Evolutionary conservation across 2,797 vertebrate genomes (phyloP).

Genomic region (Gymnothorax javanicus): DNA sequence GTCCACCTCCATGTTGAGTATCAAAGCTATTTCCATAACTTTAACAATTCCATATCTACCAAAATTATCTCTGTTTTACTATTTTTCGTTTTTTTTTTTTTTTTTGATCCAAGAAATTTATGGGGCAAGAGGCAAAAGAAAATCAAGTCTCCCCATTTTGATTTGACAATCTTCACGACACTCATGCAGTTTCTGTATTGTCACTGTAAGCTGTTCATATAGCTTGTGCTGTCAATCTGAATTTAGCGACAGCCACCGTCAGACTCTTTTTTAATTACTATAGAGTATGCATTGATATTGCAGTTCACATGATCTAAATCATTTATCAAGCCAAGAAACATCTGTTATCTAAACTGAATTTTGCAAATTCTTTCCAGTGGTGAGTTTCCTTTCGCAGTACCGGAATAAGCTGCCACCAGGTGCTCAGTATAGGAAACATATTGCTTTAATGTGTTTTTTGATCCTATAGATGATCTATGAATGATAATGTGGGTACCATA

Average conservation of each 20-base stretch:
- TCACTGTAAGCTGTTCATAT: slow-evolving; percentile 52
- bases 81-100: neutral
- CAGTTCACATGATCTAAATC: slow-evolving; percentile 71
- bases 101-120: neutral
- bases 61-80: neutral
- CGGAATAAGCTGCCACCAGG: slow-evolving; percentile 61
- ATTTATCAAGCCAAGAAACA: slow-evolving; percentile 72
- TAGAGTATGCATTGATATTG: slow-evolving; percentile 77
- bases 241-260: slow-evolving; percentile 70
- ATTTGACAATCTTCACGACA: slow-evolving; percentile 66
- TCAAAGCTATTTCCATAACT: neutral
- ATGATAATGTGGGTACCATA: slow-evolving; percentile 6
- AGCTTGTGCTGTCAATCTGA: slow-evolving; percentile 62
- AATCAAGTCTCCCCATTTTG: slow-evolving; percentile 49
- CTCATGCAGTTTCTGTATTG: slow-evolving; percentile 71
- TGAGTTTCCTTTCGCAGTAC: slow-evolving; percentile 68
- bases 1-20: neutral
- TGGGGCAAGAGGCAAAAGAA: neutral
- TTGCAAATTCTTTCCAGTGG: slow-evolving; percentile 65
- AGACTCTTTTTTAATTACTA: slow-evolving; percentile 74
- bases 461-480: neutral
- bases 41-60: neutral
- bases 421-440: neutral
- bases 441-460: neutral
- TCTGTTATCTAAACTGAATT: slow-evolving; percentile 73